Base-by-base conservation (phyloP, 2,888 invertebrate genomes). In the Drosophila pseudotakahashii region DNA sequence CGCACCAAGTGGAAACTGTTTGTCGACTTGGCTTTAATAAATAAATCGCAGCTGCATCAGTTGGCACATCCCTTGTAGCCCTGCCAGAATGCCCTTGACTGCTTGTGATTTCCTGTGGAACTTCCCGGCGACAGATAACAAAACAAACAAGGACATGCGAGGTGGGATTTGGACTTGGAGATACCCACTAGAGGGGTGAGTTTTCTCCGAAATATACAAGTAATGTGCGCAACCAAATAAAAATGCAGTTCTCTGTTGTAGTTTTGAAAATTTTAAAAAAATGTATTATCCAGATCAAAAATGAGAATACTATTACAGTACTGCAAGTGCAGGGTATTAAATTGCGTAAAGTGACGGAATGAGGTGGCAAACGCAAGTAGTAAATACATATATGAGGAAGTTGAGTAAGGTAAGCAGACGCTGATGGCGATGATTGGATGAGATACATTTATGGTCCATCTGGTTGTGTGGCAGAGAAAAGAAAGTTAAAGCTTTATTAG, bases 31-130 rank as follows among this genome's bases (percentile, higher is more conserved):
- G 68, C 55, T 72, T 76, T 86, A 86, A 83, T 82, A 82, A 83
- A 76, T 76, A 86, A 81, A 81, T 86, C 83, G 72, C 81, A 81
- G 84, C 76, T 81, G 73, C 77, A 81, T 78, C 81, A 75, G 76
- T 81, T 86, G 75, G 48, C 48, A 48, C 60, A 39, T 62, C 34
- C 67, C 62, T 64, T 50, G 60, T 50, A 54, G 81, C 64, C 84
- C 67, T 62, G 52, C 61, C 73, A 68, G 81, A 76, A 76, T 78
- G 67, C 62, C 69, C 66, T 71, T 67, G 64, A 75, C 75, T 58
- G 73, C 73, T 60, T 81, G 74, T 78, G 87, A 81, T 82, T 81
- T 81, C 57, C 75, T 86, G 79, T 64, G 82, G 81, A 78, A 81
- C 39, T 55, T 71, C 19, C 45, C 64, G 61, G 64, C 71, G 54